These are phyloP conservation scores for Lepidurus couesii DNA, from an alignment of 1,140 invertebrate species.

Conservation along the genomic window DNA sequence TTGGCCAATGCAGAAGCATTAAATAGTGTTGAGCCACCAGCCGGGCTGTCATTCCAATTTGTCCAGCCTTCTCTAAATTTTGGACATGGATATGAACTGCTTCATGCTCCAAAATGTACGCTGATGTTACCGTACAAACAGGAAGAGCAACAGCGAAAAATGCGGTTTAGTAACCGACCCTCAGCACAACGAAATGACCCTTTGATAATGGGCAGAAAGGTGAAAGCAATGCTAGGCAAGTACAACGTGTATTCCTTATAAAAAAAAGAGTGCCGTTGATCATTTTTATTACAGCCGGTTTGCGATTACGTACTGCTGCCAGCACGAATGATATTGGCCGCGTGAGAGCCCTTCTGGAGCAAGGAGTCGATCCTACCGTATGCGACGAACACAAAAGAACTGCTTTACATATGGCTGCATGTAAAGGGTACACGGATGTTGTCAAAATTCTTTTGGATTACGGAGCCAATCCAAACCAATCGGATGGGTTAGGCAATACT, in stretches of 20 bases:
- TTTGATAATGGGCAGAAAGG: conserved; percentile 31
- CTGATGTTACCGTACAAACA: conserved; percentile 44
- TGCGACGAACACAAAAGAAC: conserved; percentile 67
- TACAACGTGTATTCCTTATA: conserved; percentile 14
- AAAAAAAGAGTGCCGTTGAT: background rate
- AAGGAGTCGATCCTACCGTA: conserved; percentile 66
- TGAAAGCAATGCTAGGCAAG: conserved; percentile 34
- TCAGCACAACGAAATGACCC: conserved; percentile 30
- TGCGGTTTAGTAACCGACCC: conserved; percentile 19
- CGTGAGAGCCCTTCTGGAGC: conserved; percentile 58
- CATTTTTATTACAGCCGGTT: conserved; percentile 48
- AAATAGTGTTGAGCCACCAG: conserved; percentile 35
- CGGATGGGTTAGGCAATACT: conserved; percentile 78
- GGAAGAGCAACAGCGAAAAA: conserved; percentile 41
- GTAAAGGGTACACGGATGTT: conserved; percentile 70
- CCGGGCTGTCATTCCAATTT: conserved; percentile 35
- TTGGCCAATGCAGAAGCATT: conserved; percentile 10
- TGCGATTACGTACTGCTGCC: conserved; percentile 61
- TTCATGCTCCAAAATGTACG: conserved; percentile 40
- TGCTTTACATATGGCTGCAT: conserved; percentile 75
- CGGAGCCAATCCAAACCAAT: conserved; percentile 78
- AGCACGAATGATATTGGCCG: conserved; percentile 65
- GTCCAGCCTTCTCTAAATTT: conserved; percentile 29
- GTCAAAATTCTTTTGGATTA: conserved; percentile 67
- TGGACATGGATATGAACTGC: conserved; percentile 31